Evolutionary conservation across 1,140 invertebrate genomes (phyloP).

Genomic region (Temnothorax nylanderi): DNA sequence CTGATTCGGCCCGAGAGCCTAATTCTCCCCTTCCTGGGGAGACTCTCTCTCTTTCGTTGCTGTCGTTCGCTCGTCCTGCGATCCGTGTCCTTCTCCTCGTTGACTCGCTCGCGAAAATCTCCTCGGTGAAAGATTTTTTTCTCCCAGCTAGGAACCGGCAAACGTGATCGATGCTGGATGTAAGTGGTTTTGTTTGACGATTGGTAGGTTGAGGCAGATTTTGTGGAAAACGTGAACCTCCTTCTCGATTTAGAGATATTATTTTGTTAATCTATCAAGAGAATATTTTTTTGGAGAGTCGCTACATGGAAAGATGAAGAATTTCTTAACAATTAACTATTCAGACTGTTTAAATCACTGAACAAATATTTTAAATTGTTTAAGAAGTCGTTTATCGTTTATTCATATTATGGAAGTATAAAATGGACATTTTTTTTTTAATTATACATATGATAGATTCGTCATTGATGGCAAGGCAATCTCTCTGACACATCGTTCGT

Average conservation of each 20-base stretch:
- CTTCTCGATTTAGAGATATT: neutral
- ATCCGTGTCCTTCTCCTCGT: constrained; percentile 38
- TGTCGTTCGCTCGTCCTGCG: constrained; percentile 30
- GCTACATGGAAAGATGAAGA: neutral
- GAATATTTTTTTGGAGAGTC: neutral
- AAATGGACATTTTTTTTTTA: neutral
- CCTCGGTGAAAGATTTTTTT: neutral
- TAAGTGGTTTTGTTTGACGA: constrained; percentile 5
- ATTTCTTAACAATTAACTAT: neutral
- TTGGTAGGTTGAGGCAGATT: neutral
- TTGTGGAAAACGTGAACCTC: neutral
- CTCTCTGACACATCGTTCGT: constrained; percentile 8
- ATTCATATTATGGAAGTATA: neutral
- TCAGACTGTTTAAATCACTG: neutral
- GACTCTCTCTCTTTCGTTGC: neutral
- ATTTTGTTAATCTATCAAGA: neutral
- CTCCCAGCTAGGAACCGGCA: constrained; percentile 4
- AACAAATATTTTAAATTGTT: neutral
- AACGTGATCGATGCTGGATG: neutral
- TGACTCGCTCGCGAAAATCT: constrained; percentile 34
- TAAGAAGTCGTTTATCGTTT: neutral
- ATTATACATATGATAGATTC: neutral
- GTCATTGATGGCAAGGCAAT: constrained; percentile 14
- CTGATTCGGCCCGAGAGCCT: constrained; percentile 79
- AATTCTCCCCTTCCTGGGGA: constrained; percentile 48